Conservation (phyloP, 2,888 invertebrate genomes). For the Lepidochrysops patricia region DNA sequence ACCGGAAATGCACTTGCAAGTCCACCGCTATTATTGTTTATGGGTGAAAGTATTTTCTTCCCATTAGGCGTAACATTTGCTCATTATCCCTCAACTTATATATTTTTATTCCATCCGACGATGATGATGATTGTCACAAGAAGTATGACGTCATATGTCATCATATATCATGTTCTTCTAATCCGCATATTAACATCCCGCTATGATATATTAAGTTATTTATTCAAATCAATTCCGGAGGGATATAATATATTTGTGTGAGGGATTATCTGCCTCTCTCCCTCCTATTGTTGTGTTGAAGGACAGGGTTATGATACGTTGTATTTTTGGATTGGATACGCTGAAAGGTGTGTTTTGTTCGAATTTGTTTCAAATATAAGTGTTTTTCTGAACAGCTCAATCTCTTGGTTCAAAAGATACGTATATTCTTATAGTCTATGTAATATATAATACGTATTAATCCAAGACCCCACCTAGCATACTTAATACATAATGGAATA, state of each 20-base stretch:
- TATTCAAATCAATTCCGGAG: conserved; percentile 5
- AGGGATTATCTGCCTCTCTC: background rate
- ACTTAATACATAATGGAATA: too few relatives aligned
- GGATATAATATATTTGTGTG: background rate
- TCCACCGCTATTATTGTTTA: too few relatives aligned
- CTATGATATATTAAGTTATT: conserved; percentile 2
- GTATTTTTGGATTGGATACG: background rate
- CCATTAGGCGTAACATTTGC: too few relatives aligned
- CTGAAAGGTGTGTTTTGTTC: background rate
- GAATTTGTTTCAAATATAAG: background rate
- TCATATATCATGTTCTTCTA: background rate
- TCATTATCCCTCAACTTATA: too few relatives aligned
- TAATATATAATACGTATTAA: too few relatives aligned
- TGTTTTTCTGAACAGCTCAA: background rate
- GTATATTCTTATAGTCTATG: too few relatives aligned
- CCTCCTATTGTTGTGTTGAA: background rate
- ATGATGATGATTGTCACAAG: background rate
- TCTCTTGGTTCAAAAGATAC: too few relatives aligned
- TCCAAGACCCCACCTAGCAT: too few relatives aligned
- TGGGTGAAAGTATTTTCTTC: too few relatives aligned
- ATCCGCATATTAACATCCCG: background rate
- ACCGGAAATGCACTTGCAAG: too few relatives aligned
- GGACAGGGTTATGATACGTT: background rate
- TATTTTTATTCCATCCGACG: too few relatives aligned
- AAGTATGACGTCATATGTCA: background rate